Conservation (phyloP, 2,888 invertebrate species). For the Caenorhabditis imperialis region DNA sequence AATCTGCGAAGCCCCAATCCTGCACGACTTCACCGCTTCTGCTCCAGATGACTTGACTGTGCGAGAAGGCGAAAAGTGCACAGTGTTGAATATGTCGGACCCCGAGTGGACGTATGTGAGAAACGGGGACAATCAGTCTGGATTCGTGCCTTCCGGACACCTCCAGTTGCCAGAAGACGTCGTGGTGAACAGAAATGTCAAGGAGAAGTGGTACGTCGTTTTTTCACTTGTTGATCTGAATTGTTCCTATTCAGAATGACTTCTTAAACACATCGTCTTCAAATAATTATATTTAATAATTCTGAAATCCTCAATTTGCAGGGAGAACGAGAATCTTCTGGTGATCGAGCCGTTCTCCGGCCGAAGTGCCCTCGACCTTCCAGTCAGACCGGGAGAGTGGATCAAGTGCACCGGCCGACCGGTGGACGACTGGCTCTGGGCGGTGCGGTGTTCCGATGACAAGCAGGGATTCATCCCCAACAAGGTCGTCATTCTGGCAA, state of each 20-base stretch:
- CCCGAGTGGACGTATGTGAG: constrained; percentile 55
- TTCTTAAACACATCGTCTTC: too few species aligned
- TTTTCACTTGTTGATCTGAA: too few species aligned
- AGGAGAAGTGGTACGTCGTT: constrained; percentile 43
- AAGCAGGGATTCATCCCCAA: constrained; percentile 60
- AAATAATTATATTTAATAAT: background rate
- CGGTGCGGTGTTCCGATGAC: constrained; percentile 33
- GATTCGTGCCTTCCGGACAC: constrained; percentile 55
- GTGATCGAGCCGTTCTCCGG: constrained; percentile 55
- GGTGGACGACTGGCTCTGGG: constrained; percentile 58
- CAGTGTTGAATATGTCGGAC: constrained; percentile 55
- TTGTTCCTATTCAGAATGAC: too few species aligned
- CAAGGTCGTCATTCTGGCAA: constrained; percentile 55
- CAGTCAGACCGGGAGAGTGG: constrained; percentile 59
- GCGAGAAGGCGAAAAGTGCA: constrained; percentile 30
- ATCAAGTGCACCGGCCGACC: constrained; percentile 34
- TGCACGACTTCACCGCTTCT: constrained; percentile 12
- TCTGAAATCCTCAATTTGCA: constrained; percentile 10
- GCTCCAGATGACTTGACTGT: constrained; percentile 38
- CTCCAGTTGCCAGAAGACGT: constrained; percentile 17
- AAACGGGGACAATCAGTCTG: constrained; percentile 41
- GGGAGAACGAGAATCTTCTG: constrained; percentile 55
- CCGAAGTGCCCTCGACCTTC: constrained; percentile 42
- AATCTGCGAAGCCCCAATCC: constrained; percentile 23
- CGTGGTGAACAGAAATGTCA: background rate